These are phyloP conservation scores for Brachyptera putata DNA, from an alignment of 2,888 invertebrate genomes.

Conservation along the genomic window DNA sequence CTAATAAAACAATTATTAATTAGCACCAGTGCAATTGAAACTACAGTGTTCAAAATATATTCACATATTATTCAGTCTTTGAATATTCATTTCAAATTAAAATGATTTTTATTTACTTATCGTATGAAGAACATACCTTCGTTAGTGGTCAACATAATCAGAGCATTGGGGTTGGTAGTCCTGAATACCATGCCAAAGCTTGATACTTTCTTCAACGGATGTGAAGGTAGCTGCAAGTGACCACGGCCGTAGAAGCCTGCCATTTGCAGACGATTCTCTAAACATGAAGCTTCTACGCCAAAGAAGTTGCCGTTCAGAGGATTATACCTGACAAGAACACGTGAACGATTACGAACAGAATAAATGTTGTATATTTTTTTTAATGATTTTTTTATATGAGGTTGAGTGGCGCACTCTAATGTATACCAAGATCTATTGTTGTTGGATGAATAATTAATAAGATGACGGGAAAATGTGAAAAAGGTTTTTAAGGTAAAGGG, in stretches of 20 bases:
- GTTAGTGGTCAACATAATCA: constrained; percentile 62
- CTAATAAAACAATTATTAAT: too few relatives aligned
- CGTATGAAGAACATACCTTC: constrained; percentile 1
- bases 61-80: too few relatives aligned
- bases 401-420: too few relatives aligned
- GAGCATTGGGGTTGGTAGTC: constrained; percentile 60
- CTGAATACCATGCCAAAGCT: constrained; percentile 74
- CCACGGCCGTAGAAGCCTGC: constrained; percentile 78
- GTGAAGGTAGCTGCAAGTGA: constrained; percentile 68
- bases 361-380: too few relatives aligned
- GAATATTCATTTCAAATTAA: too few relatives aligned
- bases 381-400: too few relatives aligned
- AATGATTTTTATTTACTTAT: too few relatives aligned
- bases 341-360: not conserved
- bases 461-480: too few relatives aligned
- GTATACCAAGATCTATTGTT: constrained; percentile 1
- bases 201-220: constrained; percentile 60
- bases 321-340: constrained; percentile 61
- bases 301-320: constrained; percentile 65
- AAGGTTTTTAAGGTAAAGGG: too few relatives aligned
- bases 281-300: constrained; percentile 69
- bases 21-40: too few relatives aligned
- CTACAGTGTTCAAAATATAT: too few relatives aligned
- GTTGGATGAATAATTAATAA: too few relatives aligned
- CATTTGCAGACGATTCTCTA: constrained; percentile 60